Conservation (phyloP, 1,140 invertebrate genomes). For the Bradynema listronoti region DNA sequence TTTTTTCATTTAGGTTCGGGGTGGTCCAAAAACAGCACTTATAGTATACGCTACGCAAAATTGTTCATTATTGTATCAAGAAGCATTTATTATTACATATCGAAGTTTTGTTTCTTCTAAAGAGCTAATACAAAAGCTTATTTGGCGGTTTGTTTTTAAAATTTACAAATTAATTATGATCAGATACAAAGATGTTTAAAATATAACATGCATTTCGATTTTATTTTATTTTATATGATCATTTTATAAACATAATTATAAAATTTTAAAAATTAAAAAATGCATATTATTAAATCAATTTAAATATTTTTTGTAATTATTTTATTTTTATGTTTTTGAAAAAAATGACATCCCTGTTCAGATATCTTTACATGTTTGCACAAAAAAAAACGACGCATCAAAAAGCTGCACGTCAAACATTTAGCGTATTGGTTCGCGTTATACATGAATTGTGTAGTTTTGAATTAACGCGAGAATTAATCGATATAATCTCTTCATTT, state of each 20-base stretch:
- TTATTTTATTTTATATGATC: too few species aligned
- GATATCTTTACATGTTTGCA: constrained; percentile 44
- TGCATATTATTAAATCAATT: background rate
- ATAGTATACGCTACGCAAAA: constrained; percentile 49
- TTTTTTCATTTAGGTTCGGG: constrained; percentile 43
- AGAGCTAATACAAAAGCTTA: constrained; percentile 48
- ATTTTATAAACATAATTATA: too few species aligned
- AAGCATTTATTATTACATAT: constrained; percentile 50
- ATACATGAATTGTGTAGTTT: constrained; percentile 46
- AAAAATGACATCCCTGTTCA: too few species aligned
- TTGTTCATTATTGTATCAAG: constrained; percentile 50
- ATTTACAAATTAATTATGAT: too few species aligned
- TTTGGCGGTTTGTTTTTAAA: too few species aligned
- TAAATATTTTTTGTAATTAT: background rate
- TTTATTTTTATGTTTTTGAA: background rate
- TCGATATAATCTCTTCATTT: constrained; percentile 43
- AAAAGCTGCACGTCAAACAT: constrained; percentile 44
- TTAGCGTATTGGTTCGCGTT: constrained; percentile 47
- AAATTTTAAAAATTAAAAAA: too few species aligned
- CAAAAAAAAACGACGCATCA: constrained; percentile 18
- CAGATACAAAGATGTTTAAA: too few species aligned
- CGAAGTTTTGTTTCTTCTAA: constrained; percentile 45
- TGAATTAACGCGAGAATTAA: constrained; percentile 36
- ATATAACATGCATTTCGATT: too few species aligned
- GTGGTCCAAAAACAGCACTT: constrained; percentile 49